Evolutionary conservation across 2,888 invertebrate genomes (phyloP), one percentile per base, ranked within the genome.

Genomic region (Phorcus lineatus): DNA sequence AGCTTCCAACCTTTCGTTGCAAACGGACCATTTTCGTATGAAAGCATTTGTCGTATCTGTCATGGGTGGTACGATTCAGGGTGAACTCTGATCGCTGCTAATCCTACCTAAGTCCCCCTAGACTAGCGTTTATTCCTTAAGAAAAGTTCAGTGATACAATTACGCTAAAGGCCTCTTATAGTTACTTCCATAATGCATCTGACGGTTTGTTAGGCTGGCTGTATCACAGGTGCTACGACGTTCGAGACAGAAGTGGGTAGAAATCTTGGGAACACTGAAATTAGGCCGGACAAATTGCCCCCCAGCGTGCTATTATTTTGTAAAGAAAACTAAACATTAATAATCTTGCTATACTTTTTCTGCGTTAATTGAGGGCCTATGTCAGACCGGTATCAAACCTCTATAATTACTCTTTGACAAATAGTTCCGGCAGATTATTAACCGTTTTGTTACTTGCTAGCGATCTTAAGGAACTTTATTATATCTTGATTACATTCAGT

Each of bases 31-130:
- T 70, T 70, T 70, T 40, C 70, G 31, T 67, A 28, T 67, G 36
- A 67, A 67, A 67, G 31, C 70, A 19, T 31, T 70, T 70, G 31
- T 70, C 70, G 70, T 31, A 70, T 70, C 70, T 70, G 70, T 70
- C 70, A 70, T 28, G 70, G 19, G 70, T 36, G 19, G 40, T 36
- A 19, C 19, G 70, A 17, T 36, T 36, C 36, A 36, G 70, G 31
- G 40, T 70, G 36, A 36, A 36, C 70, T 31, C 40, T 36, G 70
- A 36, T 40, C 70, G 36, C 11, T 36, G 36, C 36, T 70, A 70
- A 70, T 70, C 70, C 70, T 19, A 36, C 11, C 36, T 70, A 70
- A 70, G n/a, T 36, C 70, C n/a, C 36, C 40, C 70, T 36, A 70
- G 31, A 70, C 28, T 70, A 40, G 36, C 40, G 70, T 40, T 70